Conservation (phyloP, 2,113 vertebrate genomes). For the Numenius arquata region DNA sequence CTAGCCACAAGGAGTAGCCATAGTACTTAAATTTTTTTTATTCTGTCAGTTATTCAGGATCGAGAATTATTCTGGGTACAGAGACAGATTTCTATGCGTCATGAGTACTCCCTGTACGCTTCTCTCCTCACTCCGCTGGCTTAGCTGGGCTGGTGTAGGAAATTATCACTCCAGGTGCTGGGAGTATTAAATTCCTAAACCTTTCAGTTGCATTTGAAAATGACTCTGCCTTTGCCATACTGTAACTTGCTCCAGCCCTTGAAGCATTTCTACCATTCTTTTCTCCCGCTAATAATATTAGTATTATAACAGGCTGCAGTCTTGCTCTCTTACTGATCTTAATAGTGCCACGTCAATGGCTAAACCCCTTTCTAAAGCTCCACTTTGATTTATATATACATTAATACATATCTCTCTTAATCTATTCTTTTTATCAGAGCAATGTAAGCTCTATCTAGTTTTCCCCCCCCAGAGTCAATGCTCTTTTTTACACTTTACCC, state of each 20-base stretch:
- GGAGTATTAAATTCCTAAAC: not conserved
- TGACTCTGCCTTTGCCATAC: not conserved
- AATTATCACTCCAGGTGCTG: not conserved
- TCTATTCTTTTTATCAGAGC: not conserved
- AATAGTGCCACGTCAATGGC: not conserved
- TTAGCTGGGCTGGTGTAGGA: not conserved
- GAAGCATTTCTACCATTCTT: not conserved
- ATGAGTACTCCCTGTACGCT: not conserved
- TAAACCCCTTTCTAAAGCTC: not conserved
- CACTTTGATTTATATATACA: accelerated
- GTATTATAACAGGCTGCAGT: not conserved
- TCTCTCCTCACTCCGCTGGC: not conserved
- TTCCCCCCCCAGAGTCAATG: not conserved
- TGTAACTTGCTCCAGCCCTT: not conserved
- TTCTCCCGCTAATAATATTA: not conserved
- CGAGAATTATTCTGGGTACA: not conserved
- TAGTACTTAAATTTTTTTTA: not conserved
- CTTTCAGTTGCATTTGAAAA: not conserved
- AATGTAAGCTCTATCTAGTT: not conserved
- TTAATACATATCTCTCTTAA: not conserved
- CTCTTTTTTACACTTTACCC: not conserved
- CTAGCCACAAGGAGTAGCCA: not conserved
- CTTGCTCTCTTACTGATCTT: not conserved
- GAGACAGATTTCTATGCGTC: not conserved
- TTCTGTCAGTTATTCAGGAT: not conserved